phyloP scores from a whole-genome alignment of 2,797 vertebrate genomes.

The Sphenopsis melanotis region DNA sequence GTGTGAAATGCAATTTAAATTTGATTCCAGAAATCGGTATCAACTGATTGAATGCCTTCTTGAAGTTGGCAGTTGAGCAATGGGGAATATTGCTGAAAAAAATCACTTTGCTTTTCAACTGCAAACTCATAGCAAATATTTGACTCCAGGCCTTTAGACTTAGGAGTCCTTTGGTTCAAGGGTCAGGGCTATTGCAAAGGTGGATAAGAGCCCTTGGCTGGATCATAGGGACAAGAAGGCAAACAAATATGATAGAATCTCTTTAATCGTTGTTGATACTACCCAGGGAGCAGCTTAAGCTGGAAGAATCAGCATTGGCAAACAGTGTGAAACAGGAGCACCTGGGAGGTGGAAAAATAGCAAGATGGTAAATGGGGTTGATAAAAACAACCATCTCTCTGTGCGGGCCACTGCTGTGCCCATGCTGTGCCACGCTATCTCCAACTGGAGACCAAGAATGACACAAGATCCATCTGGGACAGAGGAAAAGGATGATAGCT shows the following conservation, averaged over 20 bases:
- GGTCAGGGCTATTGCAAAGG: neutral
- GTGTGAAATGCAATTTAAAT: neutral
- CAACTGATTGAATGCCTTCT: neutral
- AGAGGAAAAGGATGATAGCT: neutral
- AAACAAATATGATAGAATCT: neutral
- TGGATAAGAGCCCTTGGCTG: neutral
- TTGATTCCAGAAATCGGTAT: neutral
- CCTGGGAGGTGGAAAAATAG: neutral
- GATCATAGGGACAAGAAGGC: neutral
- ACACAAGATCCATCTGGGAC: neutral
- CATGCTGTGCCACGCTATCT: neutral
- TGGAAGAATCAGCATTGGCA: neutral
- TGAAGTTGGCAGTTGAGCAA: neutral
- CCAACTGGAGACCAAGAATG: neutral
- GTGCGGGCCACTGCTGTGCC: neutral
- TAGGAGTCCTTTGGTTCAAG: neutral
- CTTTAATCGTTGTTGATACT: neutral
- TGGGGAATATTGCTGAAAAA: neutral
- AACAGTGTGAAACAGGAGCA: neutral
- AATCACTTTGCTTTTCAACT: neutral
- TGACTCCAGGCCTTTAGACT: neutral
- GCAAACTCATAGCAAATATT: conserved; percentile 12
- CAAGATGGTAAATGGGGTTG: neutral
- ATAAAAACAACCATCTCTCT: neutral
- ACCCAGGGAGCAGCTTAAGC: neutral